Evolutionary conservation across 2,797 vertebrate species (phyloP), one percentile per base, ranked within the genome.

Genomic region (Siniperca undulata): DNA sequence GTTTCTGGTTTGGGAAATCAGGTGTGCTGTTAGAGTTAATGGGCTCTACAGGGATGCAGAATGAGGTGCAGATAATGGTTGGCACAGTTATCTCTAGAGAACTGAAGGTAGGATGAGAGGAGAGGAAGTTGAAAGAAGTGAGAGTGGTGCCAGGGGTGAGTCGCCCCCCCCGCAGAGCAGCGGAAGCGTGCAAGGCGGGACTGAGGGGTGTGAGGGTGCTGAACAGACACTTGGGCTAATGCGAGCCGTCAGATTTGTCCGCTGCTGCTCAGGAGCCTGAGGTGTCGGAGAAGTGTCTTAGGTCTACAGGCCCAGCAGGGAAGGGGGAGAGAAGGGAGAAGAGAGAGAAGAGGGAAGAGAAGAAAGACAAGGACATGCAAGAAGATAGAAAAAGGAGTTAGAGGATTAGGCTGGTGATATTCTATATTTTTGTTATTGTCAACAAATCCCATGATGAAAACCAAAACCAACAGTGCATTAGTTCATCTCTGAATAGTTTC

Each of bases 211-310:
- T 95, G 92, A 92, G 91, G 93, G 86, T 86, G 92, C 61, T 52
- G 88, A 95, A 95, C 93, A 94, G 94, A 95, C 97, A 95, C 95
- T 96, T 91, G 80, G 44, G 85, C 94, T 96, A 96, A 96, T 97
- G 93, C 88, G 93, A 94, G 95, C 91, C 92, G 96, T 97, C 96
- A 95, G 93, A 84, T 95, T 93, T 90, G 91, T 93, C 92, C 91
- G 88, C 93, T 91, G 90, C 74, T 82, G 89, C 89, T 91, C 76
- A 74, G 82, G 85, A 92, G 81, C 84, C 86, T 53, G 89, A 95
- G 94, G 95, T 95, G 95, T 94, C 79, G 79, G 81, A 82, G 93
- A 94, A 90, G 84, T 94, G 93, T 93, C 90, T 93, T 83, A 89
- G 88, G 88, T 92, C 84, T 80, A 55, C 80, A 71, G 84, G 83